phyloP scores from a whole-genome alignment of 2,888 invertebrate species.

The Drosophila formosana region DNA sequence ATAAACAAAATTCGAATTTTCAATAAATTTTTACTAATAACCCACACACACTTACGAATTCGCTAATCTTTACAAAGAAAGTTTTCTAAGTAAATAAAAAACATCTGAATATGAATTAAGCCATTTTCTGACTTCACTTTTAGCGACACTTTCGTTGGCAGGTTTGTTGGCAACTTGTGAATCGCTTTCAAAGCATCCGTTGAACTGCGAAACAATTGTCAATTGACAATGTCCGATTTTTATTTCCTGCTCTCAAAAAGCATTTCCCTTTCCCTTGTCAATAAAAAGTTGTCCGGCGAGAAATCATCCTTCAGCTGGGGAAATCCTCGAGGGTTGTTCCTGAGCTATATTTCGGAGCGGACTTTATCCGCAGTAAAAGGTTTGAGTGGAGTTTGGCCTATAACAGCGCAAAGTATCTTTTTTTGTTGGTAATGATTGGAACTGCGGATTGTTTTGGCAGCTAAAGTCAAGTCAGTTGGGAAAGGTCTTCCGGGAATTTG shows the following conservation, averaged over 20 bases:
- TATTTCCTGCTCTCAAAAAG: constrained; percentile 41
- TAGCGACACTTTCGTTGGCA: constrained; percentile 9
- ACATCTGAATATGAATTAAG: constrained; percentile 16
- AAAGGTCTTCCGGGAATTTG: constrained; percentile 1
- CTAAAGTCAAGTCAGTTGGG: not conserved
- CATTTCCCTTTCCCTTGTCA: constrained; percentile 41
- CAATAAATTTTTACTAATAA: too few relatives aligned
- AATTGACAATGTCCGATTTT: constrained; percentile 60
- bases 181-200: constrained; percentile 29
- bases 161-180: constrained; percentile 22
- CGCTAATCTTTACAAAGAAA: too few relatives aligned
- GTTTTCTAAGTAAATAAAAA: too few relatives aligned
- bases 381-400: not conserved
- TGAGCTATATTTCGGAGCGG: not conserved
- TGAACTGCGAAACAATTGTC: constrained; percentile 36
- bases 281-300: constrained; percentile 47
- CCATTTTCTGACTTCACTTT: constrained; percentile 16
- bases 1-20: too few relatives aligned
- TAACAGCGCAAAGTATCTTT: not conserved
- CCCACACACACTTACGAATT: too few relatives aligned
- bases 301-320: constrained; percentile 17
- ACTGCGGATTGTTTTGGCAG: constrained; percentile 1
- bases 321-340: not conserved
- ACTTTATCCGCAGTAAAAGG: constrained; percentile 4
- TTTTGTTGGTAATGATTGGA: not conserved